Conservation (phyloP, 1,140 invertebrate genomes). For the Apis laboriosa region DNA sequence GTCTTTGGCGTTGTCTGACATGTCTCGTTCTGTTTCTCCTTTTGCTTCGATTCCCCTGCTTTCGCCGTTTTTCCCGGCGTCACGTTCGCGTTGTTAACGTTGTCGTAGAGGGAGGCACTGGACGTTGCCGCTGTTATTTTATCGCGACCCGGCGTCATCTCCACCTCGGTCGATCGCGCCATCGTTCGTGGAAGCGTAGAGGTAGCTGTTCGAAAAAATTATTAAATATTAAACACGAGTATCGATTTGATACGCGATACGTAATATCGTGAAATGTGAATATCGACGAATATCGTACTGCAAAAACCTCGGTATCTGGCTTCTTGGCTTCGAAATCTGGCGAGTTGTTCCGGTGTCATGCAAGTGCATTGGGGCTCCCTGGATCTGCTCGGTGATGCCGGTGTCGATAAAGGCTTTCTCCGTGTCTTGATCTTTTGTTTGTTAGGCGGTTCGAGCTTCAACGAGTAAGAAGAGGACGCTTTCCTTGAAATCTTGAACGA, state of each 20-base stretch:
- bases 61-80: constrained; percentile 73
- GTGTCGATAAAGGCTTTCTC: constrained; percentile 95
- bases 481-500: constrained; percentile 98
- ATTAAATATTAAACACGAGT: not conserved
- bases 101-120: constrained; percentile 94
- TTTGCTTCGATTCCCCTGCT: constrained; percentile 72
- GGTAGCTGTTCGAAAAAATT: constrained; percentile 67
- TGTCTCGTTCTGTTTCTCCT: constrained; percentile 78
- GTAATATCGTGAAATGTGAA: constrained; percentile 34
- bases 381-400: constrained; percentile 94
- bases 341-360: constrained; percentile 96
- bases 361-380: constrained; percentile 96
- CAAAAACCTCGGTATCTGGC: constrained; percentile 88
- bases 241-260: not conserved
- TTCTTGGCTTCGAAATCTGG: constrained; percentile 90
- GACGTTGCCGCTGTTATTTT: constrained; percentile 92
- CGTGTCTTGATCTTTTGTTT: constrained; percentile 91
- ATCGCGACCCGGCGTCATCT: constrained; percentile 83
- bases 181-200: constrained; percentile 91
- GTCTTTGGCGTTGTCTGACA: constrained; percentile 78
- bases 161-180: constrained; percentile 86
- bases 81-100: constrained; percentile 83
- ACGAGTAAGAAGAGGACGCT: constrained; percentile 96
- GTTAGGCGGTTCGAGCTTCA: constrained; percentile 94
- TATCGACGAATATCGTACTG: constrained; percentile 58